A percentile compares a stretch with the other conserved stretches of the same genome.
phyloP scores from a whole-genome alignment of 2,113 vertebrate species.

The Piaya cayana region DNA sequence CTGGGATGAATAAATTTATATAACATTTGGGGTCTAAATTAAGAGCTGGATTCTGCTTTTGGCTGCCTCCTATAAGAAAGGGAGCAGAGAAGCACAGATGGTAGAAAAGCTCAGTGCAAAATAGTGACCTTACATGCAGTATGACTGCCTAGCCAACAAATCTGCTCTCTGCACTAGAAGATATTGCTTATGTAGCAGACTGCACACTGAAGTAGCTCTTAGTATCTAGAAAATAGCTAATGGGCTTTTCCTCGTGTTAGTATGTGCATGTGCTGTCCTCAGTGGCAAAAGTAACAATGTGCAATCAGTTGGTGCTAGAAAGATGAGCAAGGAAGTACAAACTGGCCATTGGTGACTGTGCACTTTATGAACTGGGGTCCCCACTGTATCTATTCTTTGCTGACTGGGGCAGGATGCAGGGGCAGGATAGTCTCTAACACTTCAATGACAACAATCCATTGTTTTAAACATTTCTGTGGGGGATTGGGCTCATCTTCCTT shows the following conservation, averaged over 20 bases:
- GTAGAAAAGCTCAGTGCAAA: not conserved
- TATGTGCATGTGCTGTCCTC: not conserved
- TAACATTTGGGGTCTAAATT: conserved; percentile 37
- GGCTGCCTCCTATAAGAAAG: not conserved
- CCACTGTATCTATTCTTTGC: not conserved
- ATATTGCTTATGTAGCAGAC: not conserved
- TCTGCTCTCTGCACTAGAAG: not conserved
- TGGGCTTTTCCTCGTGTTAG: not conserved
- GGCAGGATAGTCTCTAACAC: not conserved
- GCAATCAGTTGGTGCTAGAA: not conserved
- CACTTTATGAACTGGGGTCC: not conserved
- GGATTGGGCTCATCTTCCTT: not conserved
- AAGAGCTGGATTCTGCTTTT: conserved; percentile 11
- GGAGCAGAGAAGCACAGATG: conserved; percentile 23
- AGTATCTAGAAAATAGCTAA: not conserved
- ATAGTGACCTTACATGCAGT: not conserved
- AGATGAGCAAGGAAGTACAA: not conserved
- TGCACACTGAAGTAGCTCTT: not conserved
- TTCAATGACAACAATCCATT: not conserved
- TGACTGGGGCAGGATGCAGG: not conserved
- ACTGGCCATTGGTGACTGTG: not conserved
- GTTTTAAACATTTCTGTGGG: not conserved
- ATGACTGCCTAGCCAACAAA: not conserved
- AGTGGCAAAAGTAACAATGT: not conserved
- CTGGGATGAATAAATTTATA: not conserved